These are phyloP conservation scores for Erpetoichthys calabaricus DNA, from an alignment of 2,797 vertebrate genomes.

Conservation along the genomic window DNA sequence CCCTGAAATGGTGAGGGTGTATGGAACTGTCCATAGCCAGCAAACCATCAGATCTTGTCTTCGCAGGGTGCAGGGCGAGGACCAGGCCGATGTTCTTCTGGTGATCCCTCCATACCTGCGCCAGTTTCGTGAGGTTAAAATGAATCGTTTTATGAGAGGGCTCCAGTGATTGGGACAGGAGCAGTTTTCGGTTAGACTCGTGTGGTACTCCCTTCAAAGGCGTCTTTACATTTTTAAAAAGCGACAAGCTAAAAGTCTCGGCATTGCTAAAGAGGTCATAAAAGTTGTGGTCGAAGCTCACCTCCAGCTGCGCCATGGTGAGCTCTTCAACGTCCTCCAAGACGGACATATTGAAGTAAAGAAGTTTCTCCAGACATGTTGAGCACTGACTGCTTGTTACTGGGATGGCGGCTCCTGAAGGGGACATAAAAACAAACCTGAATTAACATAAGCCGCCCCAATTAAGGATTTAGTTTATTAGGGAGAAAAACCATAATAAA, in stretches of 20 bases:
- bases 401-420: slow-evolving; percentile 44
- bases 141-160: slow-evolving; percentile 38
- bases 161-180: slow-evolving; percentile 52
- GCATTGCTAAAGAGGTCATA: slow-evolving; percentile 18
- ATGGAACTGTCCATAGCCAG: rapidly evolving
- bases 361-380: slow-evolving; percentile 55
- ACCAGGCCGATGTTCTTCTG: slow-evolving; percentile 46
- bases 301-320: slow-evolving; percentile 67
- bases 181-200: slow-evolving; percentile 29
- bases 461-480: not conserved
- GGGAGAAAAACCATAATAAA: not conserved
- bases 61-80: slow-evolving; percentile 40
- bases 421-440: slow-evolving; percentile 7
- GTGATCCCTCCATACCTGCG: slow-evolving; percentile 31
- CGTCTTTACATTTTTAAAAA: slow-evolving; percentile 38
- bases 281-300: slow-evolving; percentile 46
- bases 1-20: not conserved
- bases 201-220: slow-evolving; percentile 36
- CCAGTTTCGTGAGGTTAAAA: slow-evolving; percentile 54
- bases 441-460: not conserved
- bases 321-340: slow-evolving; percentile 63
- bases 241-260: slow-evolving; percentile 43
- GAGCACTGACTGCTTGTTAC: slow-evolving; percentile 25
- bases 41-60: not conserved
- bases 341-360: slow-evolving; percentile 74